Evolutionary conservation across 2,113 vertebrate genomes (phyloP).

Genomic region (Apodemus speciosus): DNA sequence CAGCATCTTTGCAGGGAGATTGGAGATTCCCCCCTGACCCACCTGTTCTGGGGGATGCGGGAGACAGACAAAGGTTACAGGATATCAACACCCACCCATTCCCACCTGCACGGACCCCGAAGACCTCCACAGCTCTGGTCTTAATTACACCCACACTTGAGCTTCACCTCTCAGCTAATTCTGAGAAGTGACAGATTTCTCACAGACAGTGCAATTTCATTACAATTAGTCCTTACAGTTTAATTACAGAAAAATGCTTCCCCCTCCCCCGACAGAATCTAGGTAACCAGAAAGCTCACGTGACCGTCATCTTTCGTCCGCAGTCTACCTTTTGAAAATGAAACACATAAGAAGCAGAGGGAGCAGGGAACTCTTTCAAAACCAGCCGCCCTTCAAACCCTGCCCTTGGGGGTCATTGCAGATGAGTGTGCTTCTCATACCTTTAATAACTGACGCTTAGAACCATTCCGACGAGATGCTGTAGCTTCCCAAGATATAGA

Average conservation of each 20-base stretch:
- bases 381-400: conserved; percentile 11
- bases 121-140: conserved; percentile 18
- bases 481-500: not conserved
- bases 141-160: conserved; percentile 58
- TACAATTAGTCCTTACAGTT: conserved; percentile 68
- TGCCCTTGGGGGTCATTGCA: not conserved
- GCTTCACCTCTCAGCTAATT: conserved; percentile 64
- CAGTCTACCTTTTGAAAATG: conserved; percentile 39
- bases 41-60: not conserved
- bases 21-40: not conserved
- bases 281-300: conserved; percentile 41
- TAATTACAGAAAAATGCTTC: conserved; percentile 61
- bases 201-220: conserved; percentile 61
- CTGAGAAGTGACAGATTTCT: conserved; percentile 70
- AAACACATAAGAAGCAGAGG: conserved; percentile 40
- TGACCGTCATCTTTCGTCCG: not conserved
- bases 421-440: not conserved
- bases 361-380: conserved; percentile 12
- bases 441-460: not conserved
- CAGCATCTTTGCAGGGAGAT: not conserved
- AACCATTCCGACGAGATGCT: not conserved
- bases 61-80: not conserved
- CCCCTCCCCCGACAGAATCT: conserved; percentile 20
- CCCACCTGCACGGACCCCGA: not conserved
- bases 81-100: not conserved